Evolutionary conservation across 2,113 vertebrate species (phyloP).

Genomic region (Protomyctophum bolini): DNA sequence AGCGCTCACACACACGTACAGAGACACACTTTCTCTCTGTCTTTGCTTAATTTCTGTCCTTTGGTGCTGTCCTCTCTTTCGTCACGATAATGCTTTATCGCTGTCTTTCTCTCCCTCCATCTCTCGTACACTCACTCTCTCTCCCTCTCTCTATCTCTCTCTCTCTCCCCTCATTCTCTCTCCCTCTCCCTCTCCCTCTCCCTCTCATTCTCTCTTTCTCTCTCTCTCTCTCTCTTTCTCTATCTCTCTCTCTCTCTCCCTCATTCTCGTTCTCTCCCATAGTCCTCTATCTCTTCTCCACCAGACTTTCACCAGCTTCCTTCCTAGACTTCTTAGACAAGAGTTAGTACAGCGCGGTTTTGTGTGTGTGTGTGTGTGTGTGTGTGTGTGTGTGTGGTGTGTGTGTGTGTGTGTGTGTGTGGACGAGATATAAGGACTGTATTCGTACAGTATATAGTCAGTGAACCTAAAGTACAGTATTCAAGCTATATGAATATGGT

Average conservation of each 20-base stretch:
- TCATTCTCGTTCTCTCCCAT: neutral
- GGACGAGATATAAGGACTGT: no score
- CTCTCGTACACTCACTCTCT: conserved; percentile 18
- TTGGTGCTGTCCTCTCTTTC: no score
- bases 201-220: conserved; percentile 22
- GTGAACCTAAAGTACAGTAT: no score
- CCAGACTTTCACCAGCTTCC: conserved; percentile 58
- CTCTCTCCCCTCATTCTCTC: conserved; percentile 20
- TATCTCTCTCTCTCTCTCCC: conserved; percentile 4
- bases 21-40: neutral
- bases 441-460: no score
- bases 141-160: conserved; percentile 47
- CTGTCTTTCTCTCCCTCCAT: no score
- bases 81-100: no score
- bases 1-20: neutral
- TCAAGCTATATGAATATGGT: no score
- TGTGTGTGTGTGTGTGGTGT: no score
- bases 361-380: no score
- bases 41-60: conserved; percentile 19
- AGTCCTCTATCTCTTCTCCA: conserved; percentile 42
- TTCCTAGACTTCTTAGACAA: conserved; percentile 31
- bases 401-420: no score
- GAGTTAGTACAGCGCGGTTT: neutral
- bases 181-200: conserved; percentile 32
- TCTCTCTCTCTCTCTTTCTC: conserved; percentile 40